Base-by-base conservation (phyloP, 1,140 invertebrate genomes). In the Cepaea nemoralis region DNA sequence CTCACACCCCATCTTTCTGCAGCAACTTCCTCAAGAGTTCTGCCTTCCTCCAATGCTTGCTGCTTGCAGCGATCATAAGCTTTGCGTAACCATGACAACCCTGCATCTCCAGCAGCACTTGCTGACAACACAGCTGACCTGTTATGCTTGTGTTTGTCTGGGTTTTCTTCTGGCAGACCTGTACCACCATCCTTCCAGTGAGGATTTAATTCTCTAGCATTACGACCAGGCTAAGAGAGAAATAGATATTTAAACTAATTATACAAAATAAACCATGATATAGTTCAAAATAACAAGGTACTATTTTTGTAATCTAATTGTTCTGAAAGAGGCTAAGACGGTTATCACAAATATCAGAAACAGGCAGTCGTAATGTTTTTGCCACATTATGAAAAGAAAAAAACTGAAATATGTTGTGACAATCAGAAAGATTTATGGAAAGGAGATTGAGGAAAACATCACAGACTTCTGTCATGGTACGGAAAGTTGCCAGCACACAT, bases 161-260 rank as follows among this genome's bases (percentile, higher is more conserved):
- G 59, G 24, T 80, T 70, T 24, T 87, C 85, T 35, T 88, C 80
- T 37, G 95, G 96, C 77, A 98, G 89, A 24, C 97, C 97, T 69
- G 93, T 94, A 19, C 97, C 97, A 80, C 95, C 96, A 91, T 95
- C 93, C 93, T 96, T 97, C 96, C 96, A 98, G 90, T 97, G 96
- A 0, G 96, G 97, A 93, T 99, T 99, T 69, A 97, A 91, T 92
- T 98, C 97, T 87, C 94, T 92, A 2, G 88, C 90, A 88, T 94
- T 95, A 83, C 94, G 94, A 2, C 94, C 94, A 55, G 95, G 94
- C 93, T 96, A 80, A 2, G 27, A 33, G n/a, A 75, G 12, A 55
- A 27, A 55, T 10, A 55, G 2, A 8, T n/a, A n/a, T n/a, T n/a
- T n/a, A n/a, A n/a, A n/a, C n/a, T n/a, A n/a, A n/a, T n/a, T n/a